Conservation (phyloP, 2,113 vertebrate genomes). For the Pelusios castaneus region DNA sequence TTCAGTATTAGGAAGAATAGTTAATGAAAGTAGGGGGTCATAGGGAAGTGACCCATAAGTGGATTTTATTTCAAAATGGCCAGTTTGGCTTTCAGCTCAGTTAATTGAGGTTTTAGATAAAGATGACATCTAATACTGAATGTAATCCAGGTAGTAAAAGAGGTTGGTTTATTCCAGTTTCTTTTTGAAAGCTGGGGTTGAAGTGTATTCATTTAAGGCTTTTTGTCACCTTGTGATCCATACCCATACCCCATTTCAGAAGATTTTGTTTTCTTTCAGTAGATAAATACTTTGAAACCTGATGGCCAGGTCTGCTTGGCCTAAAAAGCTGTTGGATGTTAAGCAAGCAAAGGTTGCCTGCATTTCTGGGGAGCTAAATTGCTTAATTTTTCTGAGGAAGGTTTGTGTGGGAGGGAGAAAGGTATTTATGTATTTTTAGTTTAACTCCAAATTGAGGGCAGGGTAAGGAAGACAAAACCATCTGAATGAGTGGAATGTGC, state of each 20-base stretch:
- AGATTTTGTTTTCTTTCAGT: not conserved
- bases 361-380: not conserved
- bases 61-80: slow-evolving; percentile 9
- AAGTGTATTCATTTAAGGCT: not conserved
- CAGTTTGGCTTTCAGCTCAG: not conserved
- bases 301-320: slow-evolving; percentile 32
- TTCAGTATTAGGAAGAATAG: not conserved
- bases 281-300: not conserved
- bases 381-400: not conserved
- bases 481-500: not conserved
- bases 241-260: not conserved
- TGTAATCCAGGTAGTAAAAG: not conserved
- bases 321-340: not conserved
- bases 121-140: not conserved
- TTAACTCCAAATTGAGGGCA: not conserved
- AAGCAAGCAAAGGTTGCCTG: not conserved
- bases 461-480: no score
- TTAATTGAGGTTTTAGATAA: not conserved
- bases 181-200: not conserved
- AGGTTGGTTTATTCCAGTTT: not conserved
- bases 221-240: not conserved
- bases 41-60: not conserved
- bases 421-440: not conserved
- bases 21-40: not conserved
- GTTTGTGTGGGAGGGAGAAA: not conserved